Conservation (phyloP, 2,888 invertebrate genomes). For the Sinohyriopsis cumingii region DNA sequence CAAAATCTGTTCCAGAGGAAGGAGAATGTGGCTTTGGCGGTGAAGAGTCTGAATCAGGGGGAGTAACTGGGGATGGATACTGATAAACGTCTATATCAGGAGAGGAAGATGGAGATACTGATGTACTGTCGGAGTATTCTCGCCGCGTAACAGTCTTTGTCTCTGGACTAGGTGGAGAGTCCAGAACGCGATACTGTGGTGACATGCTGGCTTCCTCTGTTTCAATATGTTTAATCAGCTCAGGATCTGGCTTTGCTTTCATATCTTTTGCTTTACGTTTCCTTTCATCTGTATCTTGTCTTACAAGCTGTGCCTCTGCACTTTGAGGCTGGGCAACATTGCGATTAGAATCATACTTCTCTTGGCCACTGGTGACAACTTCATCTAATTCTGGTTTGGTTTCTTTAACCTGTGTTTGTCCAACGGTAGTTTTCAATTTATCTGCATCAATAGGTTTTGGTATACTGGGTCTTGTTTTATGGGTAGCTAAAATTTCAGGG, state of each 20-base stretch:
- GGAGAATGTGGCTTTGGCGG: slow-evolving; percentile 69
- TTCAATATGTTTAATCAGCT: slow-evolving; percentile 57
- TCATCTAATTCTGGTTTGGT: slow-evolving; percentile 1
- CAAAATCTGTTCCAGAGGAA: slow-evolving; percentile 60
- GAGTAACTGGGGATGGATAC: slow-evolving; percentile 67
- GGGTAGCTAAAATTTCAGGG: slow-evolving; percentile 48
- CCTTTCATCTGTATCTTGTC: slow-evolving; percentile 58
- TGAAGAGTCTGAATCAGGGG: slow-evolving; percentile 66
- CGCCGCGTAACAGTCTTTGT: slow-evolving; percentile 55
- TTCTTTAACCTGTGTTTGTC: neutral
- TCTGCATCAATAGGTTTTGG: neutral
- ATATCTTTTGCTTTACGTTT: slow-evolving; percentile 57
- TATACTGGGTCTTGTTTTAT: slow-evolving; percentile 20
- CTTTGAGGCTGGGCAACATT: slow-evolving; percentile 3
- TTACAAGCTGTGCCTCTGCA: slow-evolving; percentile 26
- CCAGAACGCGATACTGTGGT: slow-evolving; percentile 64
- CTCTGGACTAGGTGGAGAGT: slow-evolving; percentile 67
- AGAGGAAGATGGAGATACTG: slow-evolving; percentile 62
- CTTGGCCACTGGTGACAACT: neutral
- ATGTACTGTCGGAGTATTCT: slow-evolving; percentile 63
- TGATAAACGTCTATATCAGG: slow-evolving; percentile 61
- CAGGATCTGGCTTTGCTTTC: slow-evolving; percentile 61
- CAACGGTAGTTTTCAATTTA: too few relatives aligned
- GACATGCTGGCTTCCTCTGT: slow-evolving; percentile 59
- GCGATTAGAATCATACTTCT: slow-evolving; percentile 1